Conservation (phyloP, 2,113 vertebrate genomes). For the Suricata suricatta region DNA sequence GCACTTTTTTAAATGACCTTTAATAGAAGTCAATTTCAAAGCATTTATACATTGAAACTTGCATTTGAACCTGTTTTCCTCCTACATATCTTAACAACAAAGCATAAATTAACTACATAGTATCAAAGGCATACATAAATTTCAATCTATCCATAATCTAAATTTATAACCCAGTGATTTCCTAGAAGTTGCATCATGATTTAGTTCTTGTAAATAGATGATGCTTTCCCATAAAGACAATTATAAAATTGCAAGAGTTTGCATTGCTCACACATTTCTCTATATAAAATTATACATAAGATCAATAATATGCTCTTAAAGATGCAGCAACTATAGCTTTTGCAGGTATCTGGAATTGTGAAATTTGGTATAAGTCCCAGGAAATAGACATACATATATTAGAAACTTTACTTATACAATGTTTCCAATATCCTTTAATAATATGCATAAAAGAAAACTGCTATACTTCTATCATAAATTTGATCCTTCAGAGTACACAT, state of each 20-base stretch:
- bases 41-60: background rate
- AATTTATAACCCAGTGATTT: background rate
- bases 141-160: background rate
- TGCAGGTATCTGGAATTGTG: background rate
- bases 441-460: background rate
- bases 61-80: conserved; percentile 1
- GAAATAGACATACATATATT: background rate
- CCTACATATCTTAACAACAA: background rate
- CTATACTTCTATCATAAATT: background rate
- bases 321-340: background rate
- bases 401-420: background rate
- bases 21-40: conserved; percentile 39
- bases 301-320: background rate
- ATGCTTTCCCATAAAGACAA: conserved; percentile 41
- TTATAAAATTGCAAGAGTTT: conserved; percentile 32
- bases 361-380: background rate
- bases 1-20: background rate
- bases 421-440: background rate
- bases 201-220: background rate
- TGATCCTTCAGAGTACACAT: background rate
- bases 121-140: background rate
- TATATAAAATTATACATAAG: background rate
- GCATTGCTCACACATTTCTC: background rate
- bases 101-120: background rate
- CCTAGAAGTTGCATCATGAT: conserved; percentile 27